phyloP scores from a whole-genome alignment of 1,140 invertebrate genomes.

The Drosophila rufa region DNA sequence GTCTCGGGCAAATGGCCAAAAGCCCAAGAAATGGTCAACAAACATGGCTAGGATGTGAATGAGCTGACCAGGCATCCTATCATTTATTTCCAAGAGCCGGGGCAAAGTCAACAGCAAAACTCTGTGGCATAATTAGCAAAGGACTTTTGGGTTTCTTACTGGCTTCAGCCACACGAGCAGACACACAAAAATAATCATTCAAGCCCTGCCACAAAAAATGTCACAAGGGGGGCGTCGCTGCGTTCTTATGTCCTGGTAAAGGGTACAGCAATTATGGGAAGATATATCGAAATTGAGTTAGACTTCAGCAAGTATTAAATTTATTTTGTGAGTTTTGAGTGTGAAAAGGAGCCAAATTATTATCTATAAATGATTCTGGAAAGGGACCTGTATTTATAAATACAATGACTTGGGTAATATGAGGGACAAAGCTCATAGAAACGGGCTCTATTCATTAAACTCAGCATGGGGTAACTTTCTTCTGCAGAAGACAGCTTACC shows the following conservation, averaged over 20 bases:
- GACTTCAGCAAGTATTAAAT: background rate
- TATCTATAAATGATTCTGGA: too few relatives aligned
- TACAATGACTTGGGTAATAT: background rate
- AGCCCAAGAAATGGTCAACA: conserved; percentile 57
- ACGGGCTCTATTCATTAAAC: conserved; percentile 1
- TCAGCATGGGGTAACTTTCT: background rate
- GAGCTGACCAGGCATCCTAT: conserved; percentile 49
- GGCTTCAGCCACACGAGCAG: conserved; percentile 20
- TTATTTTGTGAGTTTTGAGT: background rate
- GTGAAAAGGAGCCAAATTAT: background rate
- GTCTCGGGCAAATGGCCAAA: conserved; percentile 50
- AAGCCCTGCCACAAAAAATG: conserved; percentile 29
- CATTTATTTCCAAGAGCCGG: conserved; percentile 50
- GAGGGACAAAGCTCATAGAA: background rate
- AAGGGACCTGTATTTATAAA: too few relatives aligned
- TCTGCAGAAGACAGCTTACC: conserved; percentile 9
- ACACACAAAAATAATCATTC: conserved; percentile 44
- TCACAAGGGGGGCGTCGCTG: conserved; percentile 10
- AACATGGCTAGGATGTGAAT: conserved; percentile 40
- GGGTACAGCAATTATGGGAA: conserved; percentile 9
- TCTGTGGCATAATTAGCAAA: conserved; percentile 72
- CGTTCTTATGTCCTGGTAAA: conserved; percentile 9
- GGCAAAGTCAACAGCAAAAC: conserved; percentile 51
- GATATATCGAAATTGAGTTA: background rate
- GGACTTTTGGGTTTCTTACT: conserved; percentile 50